phyloP scores from a whole-genome alignment of 53 echinoderm and acorn worm species.

The Temnopleurus reevesii region DNA sequence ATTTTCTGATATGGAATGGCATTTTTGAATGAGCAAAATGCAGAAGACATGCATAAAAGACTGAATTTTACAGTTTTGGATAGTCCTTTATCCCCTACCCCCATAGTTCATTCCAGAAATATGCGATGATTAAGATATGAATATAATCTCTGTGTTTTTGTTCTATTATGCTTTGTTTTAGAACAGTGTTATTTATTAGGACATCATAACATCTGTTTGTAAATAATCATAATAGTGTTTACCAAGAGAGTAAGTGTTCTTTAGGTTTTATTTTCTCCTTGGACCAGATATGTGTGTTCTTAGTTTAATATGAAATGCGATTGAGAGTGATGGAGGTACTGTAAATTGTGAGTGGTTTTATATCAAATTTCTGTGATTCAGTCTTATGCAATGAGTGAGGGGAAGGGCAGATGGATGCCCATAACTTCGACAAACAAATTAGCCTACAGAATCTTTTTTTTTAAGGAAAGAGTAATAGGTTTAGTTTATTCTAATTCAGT shows the following conservation, averaged over 20 bases:
- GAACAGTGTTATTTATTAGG: slow-evolving; percentile 30
- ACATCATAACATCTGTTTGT: slow-evolving; percentile 3
- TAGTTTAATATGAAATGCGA: background rate
- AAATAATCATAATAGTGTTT: slow-evolving; percentile 31
- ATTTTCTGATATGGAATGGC: background rate
- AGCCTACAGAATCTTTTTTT: background rate
- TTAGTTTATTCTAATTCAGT: background rate
- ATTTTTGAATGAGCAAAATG: background rate
- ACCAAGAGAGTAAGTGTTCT: background rate
- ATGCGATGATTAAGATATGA: background rate
- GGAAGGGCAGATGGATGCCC: background rate
- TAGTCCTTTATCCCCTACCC: background rate
- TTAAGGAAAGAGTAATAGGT: background rate
- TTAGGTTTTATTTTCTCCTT: slow-evolving; percentile 8
- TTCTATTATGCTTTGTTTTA: background rate
- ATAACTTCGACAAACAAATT: background rate
- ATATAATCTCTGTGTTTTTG: slow-evolving; percentile 12
- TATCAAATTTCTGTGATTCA: slow-evolving; percentile 1
- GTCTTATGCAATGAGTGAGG: slow-evolving; percentile 27
- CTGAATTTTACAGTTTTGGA: background rate
- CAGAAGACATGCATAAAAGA: background rate
- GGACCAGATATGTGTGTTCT: slow-evolving; percentile 12
- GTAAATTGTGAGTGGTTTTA: slow-evolving; percentile 25
- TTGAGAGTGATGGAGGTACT: slow-evolving; percentile 17
- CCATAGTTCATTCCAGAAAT: slow-evolving; percentile 32